Evolutionary conservation across 2,113 vertebrate species (phyloP).

Genomic region (Addax nasomaculatus): DNA sequence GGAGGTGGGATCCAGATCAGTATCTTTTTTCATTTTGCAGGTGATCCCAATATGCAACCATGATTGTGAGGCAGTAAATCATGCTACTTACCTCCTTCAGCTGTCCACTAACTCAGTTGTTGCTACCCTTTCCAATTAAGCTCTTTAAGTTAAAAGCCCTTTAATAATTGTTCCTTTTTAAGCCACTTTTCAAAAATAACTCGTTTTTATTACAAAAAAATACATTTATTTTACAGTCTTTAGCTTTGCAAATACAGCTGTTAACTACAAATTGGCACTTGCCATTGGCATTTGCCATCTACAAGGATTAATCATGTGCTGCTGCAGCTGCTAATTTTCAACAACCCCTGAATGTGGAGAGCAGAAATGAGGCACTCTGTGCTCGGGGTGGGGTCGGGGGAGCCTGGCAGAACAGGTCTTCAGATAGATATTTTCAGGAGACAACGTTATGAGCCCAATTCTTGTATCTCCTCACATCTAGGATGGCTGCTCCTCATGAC

Average conservation of each 20-base stretch:
- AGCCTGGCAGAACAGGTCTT: not conserved
- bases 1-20: not conserved
- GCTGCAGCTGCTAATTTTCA: not conserved
- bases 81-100: not conserved
- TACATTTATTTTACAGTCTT: not conserved
- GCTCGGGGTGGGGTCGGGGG: fast-evolving
- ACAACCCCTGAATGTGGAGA: not conserved
- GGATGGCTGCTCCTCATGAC: not conserved
- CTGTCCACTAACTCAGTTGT: not conserved
- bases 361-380: not conserved
- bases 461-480: not conserved
- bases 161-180: not conserved
- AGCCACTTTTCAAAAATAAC: slow-evolving; percentile 3
- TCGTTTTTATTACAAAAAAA: not conserved
- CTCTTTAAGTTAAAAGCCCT: not conserved
- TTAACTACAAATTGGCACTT: not conserved
- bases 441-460: not conserved
- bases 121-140: not conserved
- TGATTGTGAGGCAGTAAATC: not conserved
- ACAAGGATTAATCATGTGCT: not conserved
- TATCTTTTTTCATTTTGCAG: not conserved
- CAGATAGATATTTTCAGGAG: not conserved
- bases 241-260: not conserved
- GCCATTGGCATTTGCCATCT: not conserved
- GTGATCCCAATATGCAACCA: not conserved